Base-by-base conservation (phyloP, 2,797 vertebrate species). In the Pygocentrus nattereri region DNA sequence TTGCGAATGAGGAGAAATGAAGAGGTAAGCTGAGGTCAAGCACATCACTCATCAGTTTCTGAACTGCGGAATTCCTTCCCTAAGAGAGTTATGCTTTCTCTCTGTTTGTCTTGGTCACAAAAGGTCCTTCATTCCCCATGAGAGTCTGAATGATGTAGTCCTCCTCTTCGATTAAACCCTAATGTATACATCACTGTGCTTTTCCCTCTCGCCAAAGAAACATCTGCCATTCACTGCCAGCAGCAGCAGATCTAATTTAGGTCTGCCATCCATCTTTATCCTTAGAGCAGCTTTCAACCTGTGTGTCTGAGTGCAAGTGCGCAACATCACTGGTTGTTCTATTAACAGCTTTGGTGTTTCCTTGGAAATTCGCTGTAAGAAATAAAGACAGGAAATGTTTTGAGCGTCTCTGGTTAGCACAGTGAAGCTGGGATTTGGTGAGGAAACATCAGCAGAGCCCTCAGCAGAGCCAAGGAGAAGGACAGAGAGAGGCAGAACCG, bases 311-410 rank as follows among this genome's bases (percentile, higher is more conserved):
- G 65, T 49, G 50, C 82, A 30, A 61, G 69, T 73, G 59, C 72
- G 65, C 81, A 86, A 73, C 73, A 34, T 50, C 38, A 21, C 69
- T 50, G 31, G 47, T 65, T 74, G 71, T 61, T 70, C 54, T 85
- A 87, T 88, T 87, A 82, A 88, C 76, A n/a, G 88, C 87, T 84
- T 84, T 86, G 87, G 89, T 41, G 87, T 87, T 89, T 89, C 79
- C 52, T 38, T 86, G 83, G 82, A 87, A 59, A 85, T 91, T 91
- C 92, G 89, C 88, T 90, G 89, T 91, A 85, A 91, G 85, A 90
- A 90, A 92, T 89, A 85, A 92, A 91, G 90, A 85, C 87, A 89
- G 89, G 92, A 92, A 91, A 92, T 92, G 88, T 91, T 93, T 90
- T 89, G 76, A 84, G 82, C 84, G 84, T 89, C 84, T 88, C 61